Conservation (phyloP, 1,140 invertebrate species). For the Drosophila seguyi region DNA sequence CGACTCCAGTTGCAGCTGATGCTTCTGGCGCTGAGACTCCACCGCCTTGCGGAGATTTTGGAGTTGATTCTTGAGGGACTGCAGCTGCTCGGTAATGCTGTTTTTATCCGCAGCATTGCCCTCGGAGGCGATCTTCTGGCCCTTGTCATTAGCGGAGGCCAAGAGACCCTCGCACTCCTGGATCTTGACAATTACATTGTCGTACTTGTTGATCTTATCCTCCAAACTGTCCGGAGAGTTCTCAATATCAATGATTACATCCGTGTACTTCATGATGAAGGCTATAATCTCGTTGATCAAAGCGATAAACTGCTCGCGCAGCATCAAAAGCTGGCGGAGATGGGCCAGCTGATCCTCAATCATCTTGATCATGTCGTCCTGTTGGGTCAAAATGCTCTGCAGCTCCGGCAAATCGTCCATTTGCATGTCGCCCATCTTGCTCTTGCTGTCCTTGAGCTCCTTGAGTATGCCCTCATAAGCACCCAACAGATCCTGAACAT, state of each 20-base stretch:
- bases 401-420: conserved; percentile 91
- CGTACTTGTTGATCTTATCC: conserved; percentile 95
- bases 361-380: conserved; percentile 92
- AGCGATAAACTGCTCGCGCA: conserved; percentile 94
- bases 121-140: conserved; percentile 95
- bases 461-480: conserved; percentile 92
- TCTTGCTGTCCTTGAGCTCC: conserved; percentile 92
- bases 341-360: conserved; percentile 94
- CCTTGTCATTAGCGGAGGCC: conserved; percentile 94
- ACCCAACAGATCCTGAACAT: conserved; percentile 91
- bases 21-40: conserved; percentile 93
- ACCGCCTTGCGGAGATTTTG: conserved; percentile 92
- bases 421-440: conserved; percentile 91
- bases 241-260: conserved; percentile 94
- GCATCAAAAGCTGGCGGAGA: conserved; percentile 90
- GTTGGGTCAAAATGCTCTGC: conserved; percentile 91
- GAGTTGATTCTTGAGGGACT: conserved; percentile 94
- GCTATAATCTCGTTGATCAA: conserved; percentile 94
- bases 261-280: conserved; percentile 94
- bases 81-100: conserved; percentile 93
- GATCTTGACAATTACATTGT: conserved; percentile 93
- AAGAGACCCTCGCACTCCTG: conserved; percentile 95
- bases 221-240: conserved; percentile 91
- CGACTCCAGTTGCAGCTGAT: conserved; percentile 94
- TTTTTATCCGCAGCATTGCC: conserved; percentile 94